Base-by-base conservation (phyloP, 2,797 vertebrate genomes). In the Pseudopleuronectes americanus region DNA sequence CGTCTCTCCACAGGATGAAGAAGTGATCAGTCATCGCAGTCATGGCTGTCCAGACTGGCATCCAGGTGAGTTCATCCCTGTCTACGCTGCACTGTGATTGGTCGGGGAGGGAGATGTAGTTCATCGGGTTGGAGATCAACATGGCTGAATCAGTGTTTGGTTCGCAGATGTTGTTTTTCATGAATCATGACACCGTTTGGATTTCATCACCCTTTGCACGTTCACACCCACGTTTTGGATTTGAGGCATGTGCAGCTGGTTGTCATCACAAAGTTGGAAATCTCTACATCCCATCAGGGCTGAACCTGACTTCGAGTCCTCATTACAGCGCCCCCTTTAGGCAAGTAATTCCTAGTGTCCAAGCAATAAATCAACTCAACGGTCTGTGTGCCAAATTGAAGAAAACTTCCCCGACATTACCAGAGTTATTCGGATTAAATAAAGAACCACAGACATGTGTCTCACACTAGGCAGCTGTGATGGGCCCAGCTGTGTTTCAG, bases 21-120 rank as follows among this genome's bases (percentile, higher is more conserved):
- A 89, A 84, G 87, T 94, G 89, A 52, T 63, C 71, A 10, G 57
- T 59, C 68, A 86, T 55, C 38, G 3, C 80, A 74, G 81, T 64
- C 77, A 95, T 95, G 95, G 93, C 93, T 60, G 89, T 95, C 84
- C 93, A 95, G 85, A 81, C 93, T 60, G 93, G 92, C 75, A 82
- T 94, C 79, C 94, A 94, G 94, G 95, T 95, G 89, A 53, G 83
- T 4, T 43, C 24, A 28, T 22, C n/a, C 3, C 4, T 3, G 19
- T 7, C 47, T 8, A 21, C 17, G 21, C 47, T 48, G 19, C n/a
- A 19, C 45, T 17, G 6, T 47, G 45, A n/a, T 47, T 47, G 19
- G 45, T 47, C 17, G 19, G 6, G 17, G 45, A 14, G n/a, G n/a
- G 3, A 9, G 19, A 21, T 21, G 17, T 10, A 19, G 3, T 48